A percentile compares a stretch with the other conserved stretches of the same genome.
These are phyloP conservation scores for Hypena proboscidalis DNA, from an alignment of 2,888 invertebrate species.

Conservation along the genomic window DNA sequence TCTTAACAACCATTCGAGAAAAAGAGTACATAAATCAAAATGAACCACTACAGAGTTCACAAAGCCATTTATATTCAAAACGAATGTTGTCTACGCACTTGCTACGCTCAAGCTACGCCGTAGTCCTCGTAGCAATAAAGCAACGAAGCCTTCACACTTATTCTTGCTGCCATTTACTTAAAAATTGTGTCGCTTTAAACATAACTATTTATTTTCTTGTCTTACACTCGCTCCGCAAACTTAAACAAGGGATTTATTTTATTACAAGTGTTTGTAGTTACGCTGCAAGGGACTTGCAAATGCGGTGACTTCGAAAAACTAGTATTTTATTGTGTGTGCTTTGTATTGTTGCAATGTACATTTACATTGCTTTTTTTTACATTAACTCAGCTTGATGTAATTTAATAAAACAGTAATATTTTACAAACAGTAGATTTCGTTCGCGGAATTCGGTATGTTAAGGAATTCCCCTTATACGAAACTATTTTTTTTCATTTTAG, in stretches of 20 bases:
- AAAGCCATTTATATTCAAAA: too few relatives aligned
- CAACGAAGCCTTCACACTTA: slow-evolving; percentile 1
- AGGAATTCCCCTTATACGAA: too few relatives aligned
- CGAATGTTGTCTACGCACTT: not conserved
- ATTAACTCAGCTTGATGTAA: too few relatives aligned
- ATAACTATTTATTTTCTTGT: slow-evolving; percentile 1
- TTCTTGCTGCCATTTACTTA: not conserved
- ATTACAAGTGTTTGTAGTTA: not conserved
- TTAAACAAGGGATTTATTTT: slow-evolving; percentile 2
- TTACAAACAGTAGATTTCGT: too few relatives aligned
- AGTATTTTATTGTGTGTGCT: not conserved
- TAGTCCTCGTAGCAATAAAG: not conserved
- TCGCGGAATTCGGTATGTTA: too few relatives aligned
- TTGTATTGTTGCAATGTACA: not conserved
- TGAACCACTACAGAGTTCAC: too few relatives aligned
- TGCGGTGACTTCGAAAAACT: not conserved
- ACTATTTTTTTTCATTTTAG: too few relatives aligned
- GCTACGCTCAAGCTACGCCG: slow-evolving; percentile 5
- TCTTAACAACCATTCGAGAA: too few relatives aligned
- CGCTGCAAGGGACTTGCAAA: slow-evolving; percentile 2
- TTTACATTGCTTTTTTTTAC: too few relatives aligned
- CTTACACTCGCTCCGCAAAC: not conserved
- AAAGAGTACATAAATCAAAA: too few relatives aligned
- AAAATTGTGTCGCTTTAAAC: not conserved
- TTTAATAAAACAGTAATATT: too few relatives aligned